Conservation (phyloP, 2,797 vertebrate species). For the Philypnodon macrostomus region DNA sequence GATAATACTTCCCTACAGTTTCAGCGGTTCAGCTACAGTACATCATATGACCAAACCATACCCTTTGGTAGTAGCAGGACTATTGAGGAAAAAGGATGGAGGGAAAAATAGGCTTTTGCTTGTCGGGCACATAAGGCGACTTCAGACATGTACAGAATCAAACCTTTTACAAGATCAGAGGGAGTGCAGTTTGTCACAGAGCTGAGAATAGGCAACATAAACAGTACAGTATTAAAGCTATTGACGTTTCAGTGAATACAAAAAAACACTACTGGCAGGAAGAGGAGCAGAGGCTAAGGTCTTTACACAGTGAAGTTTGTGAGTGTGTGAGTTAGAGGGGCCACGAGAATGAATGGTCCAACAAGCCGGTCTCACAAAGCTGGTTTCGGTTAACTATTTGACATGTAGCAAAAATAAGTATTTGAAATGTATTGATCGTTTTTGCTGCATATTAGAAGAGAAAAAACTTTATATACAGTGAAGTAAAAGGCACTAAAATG, state of each 20-base stretch:
- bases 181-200: slow-evolving; percentile 40
- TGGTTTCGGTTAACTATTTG: slow-evolving; percentile 2
- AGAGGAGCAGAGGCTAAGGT: slow-evolving; percentile 28
- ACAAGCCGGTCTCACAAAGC: slow-evolving; percentile 39
- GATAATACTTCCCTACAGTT: no score
- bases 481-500: slow-evolving; percentile 5
- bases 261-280: slow-evolving; percentile 44
- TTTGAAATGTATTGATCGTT: not conserved
- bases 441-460: not conserved
- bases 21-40: no score
- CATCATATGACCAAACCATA: not conserved
- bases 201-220: slow-evolving; percentile 47
- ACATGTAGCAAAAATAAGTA: not conserved
- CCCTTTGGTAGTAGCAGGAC: not conserved
- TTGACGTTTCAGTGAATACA: slow-evolving; percentile 61
- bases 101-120: slow-evolving; percentile 9
- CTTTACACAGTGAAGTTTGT: slow-evolving; percentile 44
- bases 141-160: no score
- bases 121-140: slow-evolving; percentile 55
- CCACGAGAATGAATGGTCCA: slow-evolving; percentile 32
- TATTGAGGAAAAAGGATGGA: slow-evolving; percentile 16
- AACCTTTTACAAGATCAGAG: slow-evolving; percentile 40
- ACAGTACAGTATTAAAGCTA: slow-evolving; percentile 73
- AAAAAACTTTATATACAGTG: not conserved
- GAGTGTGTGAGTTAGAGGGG: slow-evolving; percentile 34